These are phyloP conservation scores for Furnarius figulus DNA, from an alignment of 2,113 vertebrate genomes.

Conservation along the genomic window DNA sequence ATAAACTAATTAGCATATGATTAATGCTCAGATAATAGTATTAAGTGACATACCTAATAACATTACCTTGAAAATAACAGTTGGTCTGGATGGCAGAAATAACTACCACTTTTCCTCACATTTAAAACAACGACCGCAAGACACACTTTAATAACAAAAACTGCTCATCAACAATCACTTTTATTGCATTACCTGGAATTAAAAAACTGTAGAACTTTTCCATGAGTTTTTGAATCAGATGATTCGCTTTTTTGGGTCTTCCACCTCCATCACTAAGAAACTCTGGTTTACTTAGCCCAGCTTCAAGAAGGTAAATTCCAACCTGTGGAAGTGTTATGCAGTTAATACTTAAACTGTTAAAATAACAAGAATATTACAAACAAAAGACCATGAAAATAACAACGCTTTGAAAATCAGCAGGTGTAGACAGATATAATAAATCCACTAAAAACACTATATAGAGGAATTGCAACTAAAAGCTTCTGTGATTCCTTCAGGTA, in stretches of 20 bases:
- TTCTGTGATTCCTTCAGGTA: not conserved
- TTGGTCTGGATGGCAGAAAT: not conserved
- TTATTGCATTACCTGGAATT: slow-evolving; percentile 82
- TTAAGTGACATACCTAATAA: not conserved
- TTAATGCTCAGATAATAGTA: not conserved
- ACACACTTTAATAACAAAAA: not conserved
- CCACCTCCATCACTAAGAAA: slow-evolving; percentile 90
- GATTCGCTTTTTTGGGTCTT: slow-evolving; percentile 91
- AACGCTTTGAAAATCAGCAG: not conserved
- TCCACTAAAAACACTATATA: not conserved
- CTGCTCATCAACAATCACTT: not conserved
- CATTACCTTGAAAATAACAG: not conserved
- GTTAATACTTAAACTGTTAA: not conserved
- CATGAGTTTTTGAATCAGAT: slow-evolving; percentile 93
- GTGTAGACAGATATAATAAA: not conserved
- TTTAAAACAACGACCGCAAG: not conserved
- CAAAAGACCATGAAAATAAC: not conserved
- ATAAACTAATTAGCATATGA: not conserved
- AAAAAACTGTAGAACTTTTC: slow-evolving; percentile 89
- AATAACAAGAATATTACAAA: not conserved
- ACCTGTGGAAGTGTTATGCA: slow-evolving; percentile 74
- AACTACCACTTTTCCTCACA: not conserved
- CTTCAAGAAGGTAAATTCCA: slow-evolving; percentile 89
- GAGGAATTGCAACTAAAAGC: not conserved
- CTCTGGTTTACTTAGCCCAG: slow-evolving; percentile 86